phyloP scores from a whole-genome alignment of 2,797 vertebrate species.

The Heliangelus exortis region DNA sequence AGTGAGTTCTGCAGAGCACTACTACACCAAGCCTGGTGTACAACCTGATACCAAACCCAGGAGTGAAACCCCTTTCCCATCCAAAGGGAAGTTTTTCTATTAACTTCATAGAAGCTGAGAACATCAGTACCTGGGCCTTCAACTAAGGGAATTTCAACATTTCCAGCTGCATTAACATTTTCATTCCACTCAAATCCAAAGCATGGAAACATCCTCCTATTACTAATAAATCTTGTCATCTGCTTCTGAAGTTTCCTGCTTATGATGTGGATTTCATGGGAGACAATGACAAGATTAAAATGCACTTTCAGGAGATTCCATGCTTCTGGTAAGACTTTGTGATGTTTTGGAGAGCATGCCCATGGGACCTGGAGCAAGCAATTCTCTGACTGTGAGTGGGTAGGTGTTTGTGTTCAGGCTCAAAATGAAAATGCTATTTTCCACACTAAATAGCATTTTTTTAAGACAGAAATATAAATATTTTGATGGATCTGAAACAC shows the following conservation, averaged over 20 bases:
- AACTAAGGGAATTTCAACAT: background rate
- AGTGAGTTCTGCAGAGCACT: background rate
- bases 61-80: background rate
- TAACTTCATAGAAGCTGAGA: background rate
- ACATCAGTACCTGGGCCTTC: background rate
- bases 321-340: background rate
- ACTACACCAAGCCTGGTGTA: background rate
- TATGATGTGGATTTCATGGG: background rate
- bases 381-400: background rate
- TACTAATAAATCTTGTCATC: background rate
- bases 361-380: background rate
- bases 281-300: background rate
- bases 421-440: background rate
- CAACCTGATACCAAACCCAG: background rate
- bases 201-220: background rate
- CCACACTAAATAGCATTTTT: background rate
- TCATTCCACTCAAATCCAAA: background rate
- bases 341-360: background rate
- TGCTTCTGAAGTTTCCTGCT: background rate
- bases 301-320: background rate
- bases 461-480: conserved; percentile 31
- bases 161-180: background rate
- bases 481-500: background rate
- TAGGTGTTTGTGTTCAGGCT: conserved; percentile 27
- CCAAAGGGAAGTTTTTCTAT: background rate